Conservation (phyloP, 1,140 invertebrate species). For the Drosophila insularis region DNA sequence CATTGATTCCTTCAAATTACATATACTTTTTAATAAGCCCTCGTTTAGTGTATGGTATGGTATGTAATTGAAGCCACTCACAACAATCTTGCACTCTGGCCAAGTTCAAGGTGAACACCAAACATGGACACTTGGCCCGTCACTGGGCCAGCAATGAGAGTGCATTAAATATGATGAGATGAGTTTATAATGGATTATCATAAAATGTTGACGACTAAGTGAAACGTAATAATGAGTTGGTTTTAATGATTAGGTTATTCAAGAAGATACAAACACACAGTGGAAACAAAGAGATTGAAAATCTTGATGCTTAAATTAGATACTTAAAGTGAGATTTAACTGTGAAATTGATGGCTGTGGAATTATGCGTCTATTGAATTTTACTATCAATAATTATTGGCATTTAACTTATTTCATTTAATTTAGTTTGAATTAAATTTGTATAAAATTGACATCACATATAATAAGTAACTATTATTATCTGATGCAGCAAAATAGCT, state of each 20-base stretch:
- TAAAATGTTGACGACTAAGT: conserved; percentile 14
- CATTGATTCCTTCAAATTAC: too few species aligned
- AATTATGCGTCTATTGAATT: too few species aligned
- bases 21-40: background rate
- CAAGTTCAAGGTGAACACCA: conserved; percentile 64
- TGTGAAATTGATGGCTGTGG: background rate
- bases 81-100: conserved; percentile 40
- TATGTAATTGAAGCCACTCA: conserved; percentile 23
- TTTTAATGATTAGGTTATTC: conserved; percentile 22
- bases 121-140: conserved; percentile 12
- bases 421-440: too few species aligned
- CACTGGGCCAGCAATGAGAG: conserved; percentile 45
- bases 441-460: too few species aligned
- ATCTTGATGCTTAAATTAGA: background rate
- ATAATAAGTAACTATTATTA: too few species aligned
- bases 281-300: background rate
- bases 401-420: too few species aligned
- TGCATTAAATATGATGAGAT: conserved; percentile 40
- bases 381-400: too few species aligned
- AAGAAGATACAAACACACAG: background rate
- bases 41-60: conserved; percentile 23
- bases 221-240: conserved; percentile 26
- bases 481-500: too few species aligned
- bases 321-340: background rate
- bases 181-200: conserved; percentile 19